Percentiles rank a stretch among this genome's conserved stretches.
Conservation (phyloP, 2,797 vertebrate species). For the Rhodeus uyekii region DNA sequence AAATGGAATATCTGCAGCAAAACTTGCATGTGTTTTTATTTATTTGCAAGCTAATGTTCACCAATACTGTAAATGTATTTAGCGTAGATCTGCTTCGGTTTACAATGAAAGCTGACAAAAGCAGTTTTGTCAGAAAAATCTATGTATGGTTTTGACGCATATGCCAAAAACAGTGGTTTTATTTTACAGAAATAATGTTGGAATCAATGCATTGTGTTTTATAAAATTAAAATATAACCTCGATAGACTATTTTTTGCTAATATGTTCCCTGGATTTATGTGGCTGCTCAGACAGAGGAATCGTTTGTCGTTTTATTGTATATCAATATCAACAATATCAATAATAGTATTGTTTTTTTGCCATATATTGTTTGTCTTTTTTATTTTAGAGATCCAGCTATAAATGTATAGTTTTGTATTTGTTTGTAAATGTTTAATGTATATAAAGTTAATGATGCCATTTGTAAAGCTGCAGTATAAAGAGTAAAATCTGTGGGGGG, state of each 20-base stretch:
- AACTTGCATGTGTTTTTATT: conserved; percentile 45
- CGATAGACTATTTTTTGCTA: background rate
- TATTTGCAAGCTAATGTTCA: conserved; percentile 42
- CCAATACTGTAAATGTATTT: conserved; percentile 52
- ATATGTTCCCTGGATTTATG: background rate
- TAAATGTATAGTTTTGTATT: conserved; percentile 57
- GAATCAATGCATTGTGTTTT: conserved; percentile 1
- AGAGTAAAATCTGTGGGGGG: conserved; percentile 45
- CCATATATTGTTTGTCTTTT: conserved; percentile 42
- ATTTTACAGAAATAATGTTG: conserved; percentile 39
- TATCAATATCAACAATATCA: conserved; percentile 44
- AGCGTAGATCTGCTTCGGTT: conserved; percentile 47
- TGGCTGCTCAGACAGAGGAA: background rate
- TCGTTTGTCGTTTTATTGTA: conserved; percentile 48
- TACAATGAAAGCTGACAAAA: conserved; percentile 50
- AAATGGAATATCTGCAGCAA: conserved; percentile 31
- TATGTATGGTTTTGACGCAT: conserved; percentile 15
- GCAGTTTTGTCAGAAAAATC: conserved; percentile 41
- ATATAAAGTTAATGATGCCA: conserved; percentile 53
- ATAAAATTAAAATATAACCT: background rate
- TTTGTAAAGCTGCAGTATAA: conserved; percentile 53
- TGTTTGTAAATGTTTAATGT: conserved; percentile 57
- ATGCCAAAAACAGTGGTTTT: conserved; percentile 27
- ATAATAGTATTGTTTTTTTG: conserved; percentile 17
- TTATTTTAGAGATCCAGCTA: conserved; percentile 48